Base-by-base conservation (phyloP, 2,113 vertebrate genomes). In the Anas platyrhynchos region DNA sequence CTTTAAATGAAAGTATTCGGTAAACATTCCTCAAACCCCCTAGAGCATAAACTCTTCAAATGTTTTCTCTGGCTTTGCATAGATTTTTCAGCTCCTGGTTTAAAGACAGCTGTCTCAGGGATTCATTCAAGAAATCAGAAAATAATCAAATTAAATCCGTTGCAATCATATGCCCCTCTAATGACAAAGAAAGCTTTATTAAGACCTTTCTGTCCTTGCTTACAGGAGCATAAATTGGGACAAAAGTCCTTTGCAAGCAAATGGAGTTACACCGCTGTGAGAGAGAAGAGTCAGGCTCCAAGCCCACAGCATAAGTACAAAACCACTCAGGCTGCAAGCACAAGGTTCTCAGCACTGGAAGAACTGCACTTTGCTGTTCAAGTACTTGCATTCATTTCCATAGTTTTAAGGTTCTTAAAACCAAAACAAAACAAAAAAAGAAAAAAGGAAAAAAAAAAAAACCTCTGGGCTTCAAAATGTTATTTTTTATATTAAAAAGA, bases 11-110 rank as follows among this genome's bases (percentile, higher is more conserved):
- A 95, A 94, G 86, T 83, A 71, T 89, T 96, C 4, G 0, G 96
- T 94, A 97, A 97, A 96, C 91, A 83, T 83, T 91, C 55, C 91
- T 91, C 77, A 94, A 69, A 23, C 27, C 36, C 77, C 74, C 65
- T 36, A 13, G 93, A 87, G 93, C 89, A 89, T 91, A 83, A 96
- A 92, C 66, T 93, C 71, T 59, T 95, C 91, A 55, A 2, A 66
- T 79, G 77, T 81, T 62, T 73, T 84, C 80, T 86, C 74, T 61
- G 81, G 86, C 77, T 95, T 94, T 93, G 88, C 88, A 83, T 71
- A 85, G 93, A 85, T 87, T 92, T 93, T 82, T 80, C 75, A 85
- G 63, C 71, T 95, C 54, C 71, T 74, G 67, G 31, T 89, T 93
- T 91, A 43, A 88, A 89, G 88, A 73, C 31, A 82, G 81, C 44